phyloP scores from a whole-genome alignment of 2,888 invertebrate genomes.

The Idaea dimidiata region DNA sequence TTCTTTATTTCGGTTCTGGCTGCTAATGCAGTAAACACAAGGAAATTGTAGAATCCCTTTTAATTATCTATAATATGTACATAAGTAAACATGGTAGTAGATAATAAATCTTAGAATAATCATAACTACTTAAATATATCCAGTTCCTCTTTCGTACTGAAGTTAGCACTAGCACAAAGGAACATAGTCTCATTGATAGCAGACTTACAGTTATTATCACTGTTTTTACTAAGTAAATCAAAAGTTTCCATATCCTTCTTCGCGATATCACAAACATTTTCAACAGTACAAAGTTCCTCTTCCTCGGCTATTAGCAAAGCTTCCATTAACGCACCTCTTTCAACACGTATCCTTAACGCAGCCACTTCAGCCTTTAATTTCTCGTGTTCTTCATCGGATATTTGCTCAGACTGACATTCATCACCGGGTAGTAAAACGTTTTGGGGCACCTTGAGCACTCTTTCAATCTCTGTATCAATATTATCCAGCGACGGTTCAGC shows the following conservation, averaged over 20 bases:
- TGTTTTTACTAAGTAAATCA: conserved; percentile 53
- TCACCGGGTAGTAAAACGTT: conserved; percentile 67
- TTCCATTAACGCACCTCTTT: conserved; percentile 67
- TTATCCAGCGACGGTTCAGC: conserved; percentile 57
- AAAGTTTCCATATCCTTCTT: conserved; percentile 66
- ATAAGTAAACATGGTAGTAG: background rate
- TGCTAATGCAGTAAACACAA: no score
- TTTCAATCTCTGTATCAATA: conserved; percentile 66
- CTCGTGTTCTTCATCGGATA: conserved; percentile 58
- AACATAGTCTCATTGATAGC: conserved; percentile 54
- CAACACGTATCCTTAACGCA: conserved; percentile 53
- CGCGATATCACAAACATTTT: conserved; percentile 62
- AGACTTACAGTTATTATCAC: conserved; percentile 43
- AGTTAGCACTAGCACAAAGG: conserved; percentile 57
- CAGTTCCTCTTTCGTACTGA: conserved; percentile 39
- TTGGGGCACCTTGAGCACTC: conserved; percentile 57
- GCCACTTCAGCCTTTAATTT: conserved; percentile 61
- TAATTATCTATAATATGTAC: conserved; percentile 3
- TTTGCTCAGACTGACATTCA: conserved; percentile 59
- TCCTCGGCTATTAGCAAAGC: conserved; percentile 61
- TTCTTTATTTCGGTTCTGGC: no score
- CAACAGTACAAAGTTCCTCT: conserved; percentile 58
- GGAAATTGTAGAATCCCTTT: no score
- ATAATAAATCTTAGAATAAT: conserved; percentile 7
- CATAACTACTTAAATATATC: conserved; percentile 16